These are phyloP conservation scores for Empidonax alnorum DNA, from an alignment of 2,113 vertebrate genomes.

Conservation along the genomic window DNA sequence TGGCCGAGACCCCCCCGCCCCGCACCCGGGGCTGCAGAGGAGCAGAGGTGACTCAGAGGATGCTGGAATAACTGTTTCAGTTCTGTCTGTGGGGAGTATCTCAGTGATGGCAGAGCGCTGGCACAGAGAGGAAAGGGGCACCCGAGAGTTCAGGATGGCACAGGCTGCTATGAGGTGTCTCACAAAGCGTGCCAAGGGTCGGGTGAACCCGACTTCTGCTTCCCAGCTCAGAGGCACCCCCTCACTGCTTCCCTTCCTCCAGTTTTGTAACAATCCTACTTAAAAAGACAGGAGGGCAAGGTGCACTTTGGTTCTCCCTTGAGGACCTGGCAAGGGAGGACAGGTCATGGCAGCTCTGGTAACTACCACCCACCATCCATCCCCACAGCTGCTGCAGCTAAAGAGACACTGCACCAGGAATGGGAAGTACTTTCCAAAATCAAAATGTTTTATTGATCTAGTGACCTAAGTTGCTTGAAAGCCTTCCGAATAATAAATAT, in stretches of 20 bases:
- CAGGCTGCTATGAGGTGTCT: background rate
- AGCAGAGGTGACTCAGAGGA: background rate
- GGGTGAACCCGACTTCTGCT: rapidly evolving
- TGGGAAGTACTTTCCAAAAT: slow-evolving; percentile 9
- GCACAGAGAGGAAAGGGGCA: background rate
- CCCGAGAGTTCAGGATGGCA: background rate
- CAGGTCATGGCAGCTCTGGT: background rate
- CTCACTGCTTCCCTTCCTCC: background rate
- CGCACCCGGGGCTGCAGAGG: background rate
- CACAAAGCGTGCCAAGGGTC: rapidly evolving
- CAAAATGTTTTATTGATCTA: slow-evolving; percentile 59
- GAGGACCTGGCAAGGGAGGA: background rate
- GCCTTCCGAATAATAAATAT: slow-evolving; percentile 49
- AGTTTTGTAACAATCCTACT: background rate
- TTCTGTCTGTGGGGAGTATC: background rate
- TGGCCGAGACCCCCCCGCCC: background rate
- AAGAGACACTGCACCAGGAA: background rate
- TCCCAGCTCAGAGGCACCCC: background rate
- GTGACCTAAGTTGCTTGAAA: slow-evolving; percentile 45
- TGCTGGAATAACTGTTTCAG: background rate
- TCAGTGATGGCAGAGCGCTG: background rate
- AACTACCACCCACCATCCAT: background rate
- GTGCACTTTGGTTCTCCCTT: background rate
- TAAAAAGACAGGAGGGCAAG: background rate
- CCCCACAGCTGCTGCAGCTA: background rate